Evolutionary conservation across 1,140 invertebrate genomes (phyloP).

Genomic region (Drosophila biarmipes): DNA sequence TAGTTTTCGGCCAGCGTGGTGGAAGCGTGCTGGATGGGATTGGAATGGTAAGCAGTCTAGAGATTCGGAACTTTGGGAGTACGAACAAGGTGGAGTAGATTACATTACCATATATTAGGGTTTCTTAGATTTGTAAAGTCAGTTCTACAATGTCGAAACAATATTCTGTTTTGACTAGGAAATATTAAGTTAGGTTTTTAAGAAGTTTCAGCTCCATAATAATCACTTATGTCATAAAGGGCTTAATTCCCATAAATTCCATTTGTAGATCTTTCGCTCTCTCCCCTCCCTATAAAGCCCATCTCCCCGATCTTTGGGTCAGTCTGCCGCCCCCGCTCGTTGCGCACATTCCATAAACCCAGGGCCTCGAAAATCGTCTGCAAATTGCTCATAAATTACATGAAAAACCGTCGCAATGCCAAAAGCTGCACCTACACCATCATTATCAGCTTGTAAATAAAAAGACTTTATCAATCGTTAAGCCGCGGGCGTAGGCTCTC

Average conservation of each 20-base stretch:
- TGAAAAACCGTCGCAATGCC: slow-evolving; percentile 65
- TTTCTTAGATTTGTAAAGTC: background rate
- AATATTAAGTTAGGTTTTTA: too few relatives aligned
- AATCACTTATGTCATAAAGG: background rate
- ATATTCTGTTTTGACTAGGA: too few relatives aligned
- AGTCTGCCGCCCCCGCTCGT: background rate
- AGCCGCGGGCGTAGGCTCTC: slow-evolving; percentile 48
- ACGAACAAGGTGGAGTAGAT: slow-evolving; percentile 1
- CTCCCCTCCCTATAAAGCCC: background rate
- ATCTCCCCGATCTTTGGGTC: background rate
- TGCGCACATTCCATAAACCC: slow-evolving; percentile 1
- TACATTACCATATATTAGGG: slow-evolving; percentile 7
- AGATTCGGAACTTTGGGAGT: slow-evolving; percentile 7
- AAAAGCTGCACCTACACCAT: slow-evolving; percentile 79
- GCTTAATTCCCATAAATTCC: slow-evolving; percentile 42
- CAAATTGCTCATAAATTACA: slow-evolving; percentile 76
- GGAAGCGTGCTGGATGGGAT: slow-evolving; percentile 34
- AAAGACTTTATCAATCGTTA: slow-evolving; percentile 81
- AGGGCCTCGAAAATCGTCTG: slow-evolving; percentile 39
- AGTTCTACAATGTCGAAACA: too few relatives aligned
- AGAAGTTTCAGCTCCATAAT: too few relatives aligned
- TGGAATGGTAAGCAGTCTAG: slow-evolving; percentile 25
- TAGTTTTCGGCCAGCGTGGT: slow-evolving; percentile 20
- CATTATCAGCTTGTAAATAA: slow-evolving; percentile 83
- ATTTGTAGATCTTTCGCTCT: slow-evolving; percentile 40